These are phyloP conservation scores for Trichopoda pennipes DNA, from an alignment of 2,888 invertebrate genomes.

Conservation along the genomic window DNA sequence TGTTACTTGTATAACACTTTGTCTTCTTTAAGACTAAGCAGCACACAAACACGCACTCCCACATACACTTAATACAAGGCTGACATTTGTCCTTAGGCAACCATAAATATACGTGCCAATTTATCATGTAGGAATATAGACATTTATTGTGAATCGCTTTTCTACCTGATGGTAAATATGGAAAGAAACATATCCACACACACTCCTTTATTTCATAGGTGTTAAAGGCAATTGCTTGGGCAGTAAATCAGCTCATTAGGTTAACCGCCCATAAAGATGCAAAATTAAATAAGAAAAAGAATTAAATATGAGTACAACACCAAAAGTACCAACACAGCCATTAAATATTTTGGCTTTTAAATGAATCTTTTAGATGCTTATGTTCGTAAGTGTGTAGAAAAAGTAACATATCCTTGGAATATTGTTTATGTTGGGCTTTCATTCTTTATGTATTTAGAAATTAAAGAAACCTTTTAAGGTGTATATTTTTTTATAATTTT, in stretches of 20 bases:
- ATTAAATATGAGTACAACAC: not conserved
- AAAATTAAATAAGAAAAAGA: not conserved
- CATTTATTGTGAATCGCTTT: conserved; percentile 40
- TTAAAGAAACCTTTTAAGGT: not conserved
- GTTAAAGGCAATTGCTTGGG: conserved; percentile 70
- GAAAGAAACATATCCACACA: not conserved
- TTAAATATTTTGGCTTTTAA: conserved; percentile 23
- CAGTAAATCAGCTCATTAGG: conserved; percentile 79
- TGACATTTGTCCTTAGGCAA: conserved; percentile 76
- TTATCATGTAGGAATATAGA: conserved; percentile 73
- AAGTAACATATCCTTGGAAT: conserved; percentile 27
- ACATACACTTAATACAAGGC: conserved; percentile 34
- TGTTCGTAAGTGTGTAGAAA: conserved; percentile 43
- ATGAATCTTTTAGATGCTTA: conserved; percentile 45
- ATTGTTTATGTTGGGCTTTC: not conserved
- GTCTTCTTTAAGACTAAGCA: conserved; percentile 51
- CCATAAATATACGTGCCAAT: conserved; percentile 77
- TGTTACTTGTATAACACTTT: conserved; percentile 48
- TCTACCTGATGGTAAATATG: conserved; percentile 41
- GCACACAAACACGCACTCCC: not conserved
- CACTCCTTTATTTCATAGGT: conserved; percentile 2
- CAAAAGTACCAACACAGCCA: conserved; percentile 20
- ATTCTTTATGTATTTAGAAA: not conserved
- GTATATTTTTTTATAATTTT: not conserved
- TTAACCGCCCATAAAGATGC: conserved; percentile 63